Evolutionary conservation across 2,797 vertebrate species (phyloP).

Genomic region (Calcarius lapponicus): DNA sequence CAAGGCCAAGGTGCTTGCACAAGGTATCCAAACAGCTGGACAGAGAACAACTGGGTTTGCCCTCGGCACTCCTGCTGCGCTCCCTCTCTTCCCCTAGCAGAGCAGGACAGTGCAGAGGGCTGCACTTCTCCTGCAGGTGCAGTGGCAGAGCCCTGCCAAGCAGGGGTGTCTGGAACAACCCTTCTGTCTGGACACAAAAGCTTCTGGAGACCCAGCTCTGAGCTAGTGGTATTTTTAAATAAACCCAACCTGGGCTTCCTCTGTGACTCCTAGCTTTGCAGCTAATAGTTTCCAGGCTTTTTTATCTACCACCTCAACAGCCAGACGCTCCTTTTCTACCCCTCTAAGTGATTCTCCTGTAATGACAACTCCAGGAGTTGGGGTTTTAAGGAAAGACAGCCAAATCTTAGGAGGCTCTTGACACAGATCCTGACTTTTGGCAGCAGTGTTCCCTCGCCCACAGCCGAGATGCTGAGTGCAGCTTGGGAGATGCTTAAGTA

Average conservation of each 20-base stretch:
- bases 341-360: neutral
- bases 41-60: neutral
- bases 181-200: neutral
- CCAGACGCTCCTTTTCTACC: neutral
- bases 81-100: neutral
- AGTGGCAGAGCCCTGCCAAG: neutral
- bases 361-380: conserved; percentile 9
- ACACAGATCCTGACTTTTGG: conserved; percentile 38
- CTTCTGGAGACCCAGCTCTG: neutral
- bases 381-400: conserved; percentile 11
- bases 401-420: neutral
- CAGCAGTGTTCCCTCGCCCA: neutral
- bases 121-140: neutral
- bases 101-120: neutral
- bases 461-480: conserved; percentile 19
- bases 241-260: neutral
- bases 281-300: neutral
- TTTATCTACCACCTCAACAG: neutral
- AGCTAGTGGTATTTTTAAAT: neutral
- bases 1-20: neutral
- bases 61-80: neutral
- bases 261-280: neutral
- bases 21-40: neutral
- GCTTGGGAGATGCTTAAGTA: conserved; percentile 20
- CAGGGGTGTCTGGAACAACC: neutral